These are phyloP conservation scores for Gryon sp. DNA, from an alignment of 1,140 invertebrate species.

Conservation along the genomic window DNA sequence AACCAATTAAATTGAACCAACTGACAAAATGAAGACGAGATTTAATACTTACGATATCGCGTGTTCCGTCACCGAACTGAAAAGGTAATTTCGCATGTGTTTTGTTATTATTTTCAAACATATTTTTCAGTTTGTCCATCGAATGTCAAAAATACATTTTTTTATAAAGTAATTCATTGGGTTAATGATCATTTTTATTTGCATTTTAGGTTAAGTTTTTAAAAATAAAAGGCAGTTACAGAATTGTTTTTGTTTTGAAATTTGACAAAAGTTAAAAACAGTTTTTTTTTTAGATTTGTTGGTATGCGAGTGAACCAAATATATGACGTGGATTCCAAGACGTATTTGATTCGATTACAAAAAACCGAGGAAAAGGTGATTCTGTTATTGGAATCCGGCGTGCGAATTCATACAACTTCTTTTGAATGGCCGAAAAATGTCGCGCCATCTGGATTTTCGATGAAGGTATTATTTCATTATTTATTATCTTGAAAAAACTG, in stretches of 20 bases:
- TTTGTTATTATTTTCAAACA: conserved; percentile 24
- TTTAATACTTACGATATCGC: conserved; percentile 95
- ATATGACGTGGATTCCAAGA: conserved; percentile 98
- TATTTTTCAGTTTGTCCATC: not conserved
- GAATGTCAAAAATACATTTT: not conserved
- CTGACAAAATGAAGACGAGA: conserved; percentile 89
- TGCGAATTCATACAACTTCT: conserved; percentile 94
- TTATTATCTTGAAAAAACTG: too few species aligned
- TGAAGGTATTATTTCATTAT: conserved; percentile 87
- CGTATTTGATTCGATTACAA: conserved; percentile 95
- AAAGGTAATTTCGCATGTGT: conserved; percentile 81
- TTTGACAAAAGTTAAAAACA: conserved; percentile 2
- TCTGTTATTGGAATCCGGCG: conserved; percentile 96
- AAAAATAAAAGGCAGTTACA: not conserved
- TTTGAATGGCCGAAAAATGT: conserved; percentile 99
- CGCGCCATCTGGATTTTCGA: conserved; percentile 96
- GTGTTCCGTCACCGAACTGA: conserved; percentile 90
- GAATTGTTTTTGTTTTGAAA: not conserved
- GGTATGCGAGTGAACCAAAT: conserved; percentile 97
- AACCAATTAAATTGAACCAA: too few species aligned
- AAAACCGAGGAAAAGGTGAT: conserved; percentile 90
- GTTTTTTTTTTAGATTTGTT: conserved; percentile 83
- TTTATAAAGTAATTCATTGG: not conserved
- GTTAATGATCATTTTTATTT: too few species aligned
- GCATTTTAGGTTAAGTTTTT: not conserved